Evolutionary conservation across 2,888 invertebrate genomes (phyloP).

Genomic region (Eledona agricola): DNA sequence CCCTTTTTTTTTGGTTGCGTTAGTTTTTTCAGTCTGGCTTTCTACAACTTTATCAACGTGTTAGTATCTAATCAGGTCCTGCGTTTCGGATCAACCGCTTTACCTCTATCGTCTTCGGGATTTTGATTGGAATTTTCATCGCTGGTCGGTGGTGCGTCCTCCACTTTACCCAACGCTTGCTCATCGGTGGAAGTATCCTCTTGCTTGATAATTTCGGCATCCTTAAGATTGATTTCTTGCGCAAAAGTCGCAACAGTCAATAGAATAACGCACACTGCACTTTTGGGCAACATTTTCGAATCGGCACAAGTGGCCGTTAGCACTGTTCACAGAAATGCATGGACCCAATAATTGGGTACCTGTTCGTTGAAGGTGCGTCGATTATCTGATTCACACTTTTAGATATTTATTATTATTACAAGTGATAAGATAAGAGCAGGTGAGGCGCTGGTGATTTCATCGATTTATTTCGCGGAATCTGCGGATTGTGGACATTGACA

Average conservation of each 20-base stretch:
- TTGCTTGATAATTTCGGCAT: constrained; percentile 17
- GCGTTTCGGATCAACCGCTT: not conserved
- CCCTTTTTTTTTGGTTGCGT: too few species aligned
- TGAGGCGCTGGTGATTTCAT: constrained; percentile 27
- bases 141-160: constrained; percentile 1
- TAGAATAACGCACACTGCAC: constrained; percentile 19
- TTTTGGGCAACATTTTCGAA: constrained; percentile 20
- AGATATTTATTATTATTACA: constrained; percentile 15
- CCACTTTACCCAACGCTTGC: not conserved
- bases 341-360: constrained; percentile 3
- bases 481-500: constrained; percentile 2
- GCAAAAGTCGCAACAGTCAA: constrained; percentile 16
- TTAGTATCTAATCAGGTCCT: constrained; percentile 11
- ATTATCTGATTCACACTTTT: constrained; percentile 17
- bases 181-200: not conserved
- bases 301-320: constrained; percentile 10
- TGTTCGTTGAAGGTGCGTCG: constrained; percentile 3
- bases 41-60: constrained; percentile 21
- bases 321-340: constrained; percentile 6
- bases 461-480: constrained; percentile 19
- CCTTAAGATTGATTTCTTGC: constrained; percentile 15
- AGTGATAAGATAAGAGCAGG: constrained; percentile 30
- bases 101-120: constrained; percentile 6
- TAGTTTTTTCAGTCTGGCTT: constrained; percentile 1
- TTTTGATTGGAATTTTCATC: not conserved